phyloP scores from a whole-genome alignment of 2,113 vertebrate genomes.

The Otus sunia region DNA sequence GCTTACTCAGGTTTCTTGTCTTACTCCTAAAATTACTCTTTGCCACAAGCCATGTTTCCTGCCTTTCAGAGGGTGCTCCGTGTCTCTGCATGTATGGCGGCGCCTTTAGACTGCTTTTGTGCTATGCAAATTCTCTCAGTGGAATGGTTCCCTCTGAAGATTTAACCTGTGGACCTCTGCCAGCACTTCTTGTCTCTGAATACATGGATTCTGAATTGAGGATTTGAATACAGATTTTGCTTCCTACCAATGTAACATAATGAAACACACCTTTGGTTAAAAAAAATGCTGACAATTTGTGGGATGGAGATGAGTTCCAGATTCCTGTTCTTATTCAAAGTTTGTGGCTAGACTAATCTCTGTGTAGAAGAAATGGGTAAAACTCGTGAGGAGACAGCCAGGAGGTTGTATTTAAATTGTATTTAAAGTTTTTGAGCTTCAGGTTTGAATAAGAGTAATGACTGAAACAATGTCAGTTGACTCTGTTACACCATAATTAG shows the following conservation, averaged over 20 bases:
- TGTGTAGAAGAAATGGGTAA: not conserved
- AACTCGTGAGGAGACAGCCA: not conserved
- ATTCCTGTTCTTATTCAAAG: not conserved
- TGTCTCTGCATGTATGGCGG: not conserved
- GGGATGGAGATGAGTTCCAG: not conserved
- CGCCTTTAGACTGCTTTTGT: not conserved
- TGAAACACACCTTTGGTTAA: not conserved
- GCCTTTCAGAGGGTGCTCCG: not conserved
- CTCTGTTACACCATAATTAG: not conserved
- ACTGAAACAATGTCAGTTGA: not conserved
- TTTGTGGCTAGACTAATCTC: not conserved
- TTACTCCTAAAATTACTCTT: not conserved
- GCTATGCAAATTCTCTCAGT: not conserved
- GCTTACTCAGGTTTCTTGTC: slow-evolving; percentile 7
- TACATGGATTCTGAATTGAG: not conserved
- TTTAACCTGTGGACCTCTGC: not conserved
- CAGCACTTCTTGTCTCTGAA: not conserved
- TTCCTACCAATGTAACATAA: not conserved
- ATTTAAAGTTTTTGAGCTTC: not conserved
- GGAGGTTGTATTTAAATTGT: not conserved
- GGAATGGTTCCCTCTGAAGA: not conserved
- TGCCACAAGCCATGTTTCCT: not conserved
- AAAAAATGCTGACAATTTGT: not conserved
- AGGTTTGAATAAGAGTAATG: not conserved
- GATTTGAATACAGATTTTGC: not conserved